phyloP scores from a whole-genome alignment of 2,113 vertebrate species.

The Leuciscus idus region DNA sequence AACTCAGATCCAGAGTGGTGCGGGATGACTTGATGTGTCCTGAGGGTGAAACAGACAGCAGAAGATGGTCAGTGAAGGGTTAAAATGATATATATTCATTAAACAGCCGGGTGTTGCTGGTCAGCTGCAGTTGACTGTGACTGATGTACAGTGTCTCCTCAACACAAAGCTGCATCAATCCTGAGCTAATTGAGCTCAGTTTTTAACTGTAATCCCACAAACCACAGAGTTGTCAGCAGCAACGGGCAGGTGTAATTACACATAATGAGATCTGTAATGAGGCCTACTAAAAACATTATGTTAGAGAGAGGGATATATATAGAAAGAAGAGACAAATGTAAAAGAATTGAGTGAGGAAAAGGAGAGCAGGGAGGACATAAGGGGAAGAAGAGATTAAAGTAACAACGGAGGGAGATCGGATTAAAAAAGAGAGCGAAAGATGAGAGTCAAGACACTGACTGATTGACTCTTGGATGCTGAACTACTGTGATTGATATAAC shows the following conservation, averaged over 20 bases:
- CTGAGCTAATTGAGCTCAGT: conserved; percentile 50
- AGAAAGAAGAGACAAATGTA: conserved; percentile 32
- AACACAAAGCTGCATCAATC: conserved; percentile 53
- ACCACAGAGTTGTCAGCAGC: conserved; percentile 46
- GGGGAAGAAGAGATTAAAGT: conserved; percentile 45
- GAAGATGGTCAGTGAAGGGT: conserved; percentile 34
- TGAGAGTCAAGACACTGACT: conserved; percentile 42
- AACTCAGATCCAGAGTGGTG: conserved; percentile 61
- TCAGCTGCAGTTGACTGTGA: conserved; percentile 41
- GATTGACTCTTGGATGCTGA: conserved; percentile 50
- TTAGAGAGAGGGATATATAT: conserved; percentile 43
- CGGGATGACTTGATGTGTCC: conserved; percentile 33
- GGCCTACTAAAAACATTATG: conserved; percentile 53
- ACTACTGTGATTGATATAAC: conserved; percentile 74
- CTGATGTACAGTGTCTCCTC: conserved; percentile 50
- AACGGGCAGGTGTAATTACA: conserved; percentile 59
- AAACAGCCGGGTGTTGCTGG: conserved; percentile 20
- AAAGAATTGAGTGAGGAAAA: conserved; percentile 17
- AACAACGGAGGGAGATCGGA: conserved; percentile 35
- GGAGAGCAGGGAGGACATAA: conserved; percentile 58
- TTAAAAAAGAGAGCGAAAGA: conserved; percentile 57
- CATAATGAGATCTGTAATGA: conserved; percentile 60
- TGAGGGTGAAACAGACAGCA: conserved; percentile 47
- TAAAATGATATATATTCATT: conserved; percentile 47
- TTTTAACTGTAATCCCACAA: conserved; percentile 47